Base-by-base conservation (phyloP, 2,797 vertebrate species). In the Chelon auratus region DNA sequence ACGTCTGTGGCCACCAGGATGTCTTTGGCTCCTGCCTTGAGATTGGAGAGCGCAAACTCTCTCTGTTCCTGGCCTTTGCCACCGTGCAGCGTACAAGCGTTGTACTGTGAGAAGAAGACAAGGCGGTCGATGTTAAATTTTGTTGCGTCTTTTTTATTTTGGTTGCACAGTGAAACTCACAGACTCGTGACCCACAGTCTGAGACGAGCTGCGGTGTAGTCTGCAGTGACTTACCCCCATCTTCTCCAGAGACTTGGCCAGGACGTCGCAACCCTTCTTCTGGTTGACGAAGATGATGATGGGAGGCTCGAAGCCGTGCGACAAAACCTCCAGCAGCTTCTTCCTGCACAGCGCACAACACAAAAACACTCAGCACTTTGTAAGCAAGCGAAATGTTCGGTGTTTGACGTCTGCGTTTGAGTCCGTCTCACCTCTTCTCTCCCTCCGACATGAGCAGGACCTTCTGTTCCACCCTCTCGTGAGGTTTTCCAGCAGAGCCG, bases 261-360 rank as follows among this genome's bases (percentile, higher is more conserved):
- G 87, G 75, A 99, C 97, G 0, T 99, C 98, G 3, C 96, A 97
- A 75, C 98, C 98, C 85, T 99, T 99, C 95, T 99, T 99, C 91
- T 99, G 98, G 93, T 99, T 99, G 95, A 99, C 97, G 0, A 99
- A 99, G 88, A 99, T 99, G 89, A 99, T 99, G 91, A 99, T 99
- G 56, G 98, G 98, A 0, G 98, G 98, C 86, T 99, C 97, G 45
- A 99, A 99, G 61, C 97, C 98, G 52, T 95, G 95, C 0, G 97
- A 92, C 92, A 99, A 90, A 75, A 99, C 97, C 70, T 96, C 95
- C 84, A 99, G 77, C 68, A 99, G 93, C 93, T 97, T 99, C 94
- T 99, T 99, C 95, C 98, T 99, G 91, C 70, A 53, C 7, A 2
- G 33, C 75, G 75, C 0, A 67, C 17, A 43, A 77, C 9, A 9